Evolutionary conservation across 2,113 vertebrate genomes (phyloP).

Genomic region (Urocitellus parryii): DNA sequence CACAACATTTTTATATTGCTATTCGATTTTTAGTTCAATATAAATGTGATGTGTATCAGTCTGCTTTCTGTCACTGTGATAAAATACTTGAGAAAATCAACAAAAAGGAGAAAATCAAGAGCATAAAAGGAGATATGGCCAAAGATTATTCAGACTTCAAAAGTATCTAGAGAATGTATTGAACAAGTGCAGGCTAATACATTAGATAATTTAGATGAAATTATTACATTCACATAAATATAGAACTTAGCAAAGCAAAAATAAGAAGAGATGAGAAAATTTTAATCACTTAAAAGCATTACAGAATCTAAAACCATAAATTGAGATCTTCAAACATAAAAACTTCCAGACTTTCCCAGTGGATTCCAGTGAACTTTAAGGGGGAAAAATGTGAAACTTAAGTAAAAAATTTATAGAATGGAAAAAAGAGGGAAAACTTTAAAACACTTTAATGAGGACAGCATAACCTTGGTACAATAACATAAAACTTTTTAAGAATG

Average conservation of each 20-base stretch:
- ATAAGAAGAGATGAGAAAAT: neutral
- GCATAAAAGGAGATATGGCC: neutral
- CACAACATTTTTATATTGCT: neutral
- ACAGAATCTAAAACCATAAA: neutral
- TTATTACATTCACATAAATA: neutral
- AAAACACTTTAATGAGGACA: neutral
- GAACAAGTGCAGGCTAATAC: too few relatives aligned
- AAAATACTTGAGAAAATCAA: neutral
- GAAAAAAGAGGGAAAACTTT: neutral
- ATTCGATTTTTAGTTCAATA: neutral
- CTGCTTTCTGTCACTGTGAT: neutral
- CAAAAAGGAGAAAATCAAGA: neutral
- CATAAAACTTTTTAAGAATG: neutral
- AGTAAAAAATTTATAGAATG: neutral
- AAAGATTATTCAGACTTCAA: neutral
- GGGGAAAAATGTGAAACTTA: neutral
- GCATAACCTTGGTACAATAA: neutral
- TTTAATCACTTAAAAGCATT: neutral
- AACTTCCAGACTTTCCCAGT: neutral
- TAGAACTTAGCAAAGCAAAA: neutral
- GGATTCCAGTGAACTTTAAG: neutral
- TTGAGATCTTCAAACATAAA: neutral
- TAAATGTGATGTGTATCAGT: neutral
- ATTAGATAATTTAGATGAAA: neutral
- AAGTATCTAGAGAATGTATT: neutral